Percentiles rank a stretch among this genome's conserved stretches.
Evolutionary conservation across 2,113 vertebrate genomes (phyloP).

Genomic region (Sarotherodon lohbergeri): DNA sequence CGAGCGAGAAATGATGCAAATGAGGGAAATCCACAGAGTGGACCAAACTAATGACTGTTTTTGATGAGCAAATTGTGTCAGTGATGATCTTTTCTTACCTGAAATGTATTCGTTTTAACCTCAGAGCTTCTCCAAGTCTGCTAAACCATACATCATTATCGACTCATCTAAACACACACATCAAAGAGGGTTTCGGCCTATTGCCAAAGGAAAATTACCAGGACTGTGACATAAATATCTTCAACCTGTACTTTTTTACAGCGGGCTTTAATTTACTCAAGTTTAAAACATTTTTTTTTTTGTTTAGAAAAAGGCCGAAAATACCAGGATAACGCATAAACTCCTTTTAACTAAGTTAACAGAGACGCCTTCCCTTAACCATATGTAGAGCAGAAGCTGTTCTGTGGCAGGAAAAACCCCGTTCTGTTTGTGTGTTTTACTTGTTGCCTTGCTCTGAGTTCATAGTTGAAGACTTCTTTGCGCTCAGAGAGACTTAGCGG

Average conservation of each 20-base stretch:
- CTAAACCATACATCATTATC: not conserved
- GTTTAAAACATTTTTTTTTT: not conserved
- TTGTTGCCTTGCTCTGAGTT: not conserved
- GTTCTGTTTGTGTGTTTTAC: not conserved
- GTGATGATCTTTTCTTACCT: not conserved
- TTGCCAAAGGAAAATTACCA: not conserved
- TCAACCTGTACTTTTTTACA: not conserved
- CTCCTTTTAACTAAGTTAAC: not conserved
- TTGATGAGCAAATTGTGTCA: not conserved
- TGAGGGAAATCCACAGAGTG: not conserved
- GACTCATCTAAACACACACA: not conserved
- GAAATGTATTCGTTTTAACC: not conserved
- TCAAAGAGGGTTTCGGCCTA: not conserved
- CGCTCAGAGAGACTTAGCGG: not conserved
- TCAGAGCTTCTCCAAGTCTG: not conserved
- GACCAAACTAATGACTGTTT: not conserved
- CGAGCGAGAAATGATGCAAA: not conserved
- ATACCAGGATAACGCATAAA: not conserved
- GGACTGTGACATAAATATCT: not conserved
- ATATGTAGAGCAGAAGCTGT: not conserved
- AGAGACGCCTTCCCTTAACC: not conserved
- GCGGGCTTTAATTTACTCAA: not conserved
- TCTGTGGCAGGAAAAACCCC: not conserved
- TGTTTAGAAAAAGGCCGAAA: not conserved
- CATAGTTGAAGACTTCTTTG: not conserved